Percentiles rank a stretch among this genome's conserved stretches.
These are phyloP conservation scores for Salarias fasciatus DNA, from an alignment of 2,797 vertebrate species.

Conservation along the genomic window DNA sequence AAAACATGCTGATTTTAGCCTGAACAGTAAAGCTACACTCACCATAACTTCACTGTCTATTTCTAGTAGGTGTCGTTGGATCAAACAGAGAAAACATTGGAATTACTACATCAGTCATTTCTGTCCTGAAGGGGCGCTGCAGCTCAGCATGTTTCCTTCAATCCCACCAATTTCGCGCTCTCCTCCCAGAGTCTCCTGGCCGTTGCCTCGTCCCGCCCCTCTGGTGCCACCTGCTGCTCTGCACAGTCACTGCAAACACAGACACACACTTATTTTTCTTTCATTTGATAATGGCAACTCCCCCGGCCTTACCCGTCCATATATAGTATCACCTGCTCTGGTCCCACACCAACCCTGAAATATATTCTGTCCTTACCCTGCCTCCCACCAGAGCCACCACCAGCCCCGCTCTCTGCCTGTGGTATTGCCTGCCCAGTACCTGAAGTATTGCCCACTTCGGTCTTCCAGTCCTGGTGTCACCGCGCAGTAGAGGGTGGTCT, in stretches of 20 bases:
- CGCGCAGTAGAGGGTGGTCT: constrained; percentile 78
- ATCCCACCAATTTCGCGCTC: constrained; percentile 81
- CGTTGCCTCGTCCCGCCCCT: constrained; percentile 75
- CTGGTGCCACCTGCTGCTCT: constrained; percentile 74
- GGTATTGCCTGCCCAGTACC: constrained; percentile 45
- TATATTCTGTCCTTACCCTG: no score
- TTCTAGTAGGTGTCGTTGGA: no score
- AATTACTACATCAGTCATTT: no score
- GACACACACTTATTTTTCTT: neutral
- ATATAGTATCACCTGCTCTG: no score
- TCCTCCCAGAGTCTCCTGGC: constrained; percentile 85
- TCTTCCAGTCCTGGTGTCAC: constrained; percentile 73
- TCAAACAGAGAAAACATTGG: no score
- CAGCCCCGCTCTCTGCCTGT: no score
- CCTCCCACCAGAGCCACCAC: no score
- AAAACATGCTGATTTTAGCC: no score
- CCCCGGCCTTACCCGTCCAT: no score
- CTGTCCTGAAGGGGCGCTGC: neutral
- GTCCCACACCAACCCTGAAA: no score
- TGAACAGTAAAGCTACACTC: no score
- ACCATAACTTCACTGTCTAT: no score
- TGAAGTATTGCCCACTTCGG: constrained; percentile 78
- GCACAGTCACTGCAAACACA: constrained; percentile 81
- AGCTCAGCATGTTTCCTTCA: constrained; percentile 45
- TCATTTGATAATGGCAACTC: neutral